Evolutionary conservation across 2,113 vertebrate species (phyloP).

Genomic region (Hemiscyllium ocellatum): DNA sequence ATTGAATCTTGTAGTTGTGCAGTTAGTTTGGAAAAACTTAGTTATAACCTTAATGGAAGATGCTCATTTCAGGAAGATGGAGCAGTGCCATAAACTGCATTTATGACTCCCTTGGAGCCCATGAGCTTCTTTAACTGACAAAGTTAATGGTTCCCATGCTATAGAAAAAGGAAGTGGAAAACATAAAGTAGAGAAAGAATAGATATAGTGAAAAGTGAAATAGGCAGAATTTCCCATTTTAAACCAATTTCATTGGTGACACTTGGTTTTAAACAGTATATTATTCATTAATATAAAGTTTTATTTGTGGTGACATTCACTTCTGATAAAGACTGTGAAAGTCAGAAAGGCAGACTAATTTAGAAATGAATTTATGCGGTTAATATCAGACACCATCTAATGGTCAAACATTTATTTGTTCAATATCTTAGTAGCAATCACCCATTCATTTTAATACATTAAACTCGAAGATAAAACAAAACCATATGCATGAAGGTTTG

Average conservation of each 20-base stretch:
- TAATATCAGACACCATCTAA: neutral
- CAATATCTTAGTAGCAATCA: neutral
- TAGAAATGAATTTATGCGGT: neutral
- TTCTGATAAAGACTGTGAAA: neutral
- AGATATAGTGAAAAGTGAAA: conserved; percentile 29
- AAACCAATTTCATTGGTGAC: too few relatives aligned
- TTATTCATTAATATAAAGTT: neutral
- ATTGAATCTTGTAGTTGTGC: neutral
- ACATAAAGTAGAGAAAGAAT: neutral
- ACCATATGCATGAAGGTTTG: neutral
- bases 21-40: conserved; percentile 13
- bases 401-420: neutral
- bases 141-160: neutral
- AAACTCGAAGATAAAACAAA: neutral
- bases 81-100: conserved; percentile 5
- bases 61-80: conserved; percentile 7
- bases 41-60: conserved; percentile 11
- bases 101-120: conserved; percentile 22
- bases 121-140: neutral
- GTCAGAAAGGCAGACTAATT: neutral
- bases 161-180: conserved; percentile 11
- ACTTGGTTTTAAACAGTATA: neutral
- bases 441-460: neutral
- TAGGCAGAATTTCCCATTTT: neutral
- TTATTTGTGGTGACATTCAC: neutral